Percentiles rank a stretch among this genome's conserved stretches.
phyloP scores from a whole-genome alignment of 2,113 vertebrate species.

The Neodon shergylaensis region DNA sequence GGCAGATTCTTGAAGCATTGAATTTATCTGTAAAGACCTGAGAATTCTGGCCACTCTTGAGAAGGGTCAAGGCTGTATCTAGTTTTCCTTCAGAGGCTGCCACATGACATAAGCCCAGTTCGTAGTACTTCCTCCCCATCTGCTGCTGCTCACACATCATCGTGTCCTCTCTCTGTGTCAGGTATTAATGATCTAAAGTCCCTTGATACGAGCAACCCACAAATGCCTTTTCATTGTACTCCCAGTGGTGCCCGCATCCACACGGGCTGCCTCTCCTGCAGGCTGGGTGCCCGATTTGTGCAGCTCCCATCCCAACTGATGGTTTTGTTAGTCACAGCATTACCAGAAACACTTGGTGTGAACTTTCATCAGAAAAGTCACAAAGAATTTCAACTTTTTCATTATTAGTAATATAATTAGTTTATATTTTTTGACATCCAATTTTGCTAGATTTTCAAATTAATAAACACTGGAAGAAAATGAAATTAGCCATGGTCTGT shows the following conservation, averaged over 20 bases:
- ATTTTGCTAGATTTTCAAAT: slow-evolving; percentile 47
- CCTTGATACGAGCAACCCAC: background rate
- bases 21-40: slow-evolving; percentile 12
- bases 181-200: background rate
- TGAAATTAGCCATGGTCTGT: slow-evolving; percentile 28
- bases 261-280: background rate
- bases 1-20: background rate
- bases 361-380: slow-evolving; percentile 39
- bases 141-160: background rate
- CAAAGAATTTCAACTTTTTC: slow-evolving; percentile 8
- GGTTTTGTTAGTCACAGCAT: slow-evolving; percentile 1
- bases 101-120: background rate
- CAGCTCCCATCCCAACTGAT: background rate
- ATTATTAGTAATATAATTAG: background rate
- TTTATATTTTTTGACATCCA: background rate
- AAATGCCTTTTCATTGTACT: background rate
- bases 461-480: slow-evolving; percentile 36
- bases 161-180: background rate
- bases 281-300: background rate
- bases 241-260: background rate
- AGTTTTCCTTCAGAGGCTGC: background rate
- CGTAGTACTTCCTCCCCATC: background rate
- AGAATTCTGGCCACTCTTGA: slow-evolving; percentile 11
- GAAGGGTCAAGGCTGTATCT: background rate
- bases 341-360: slow-evolving; percentile 1